These are phyloP conservation scores for Colletes latitarsis DNA, from an alignment of 1,140 invertebrate genomes.

Conservation along the genomic window DNA sequence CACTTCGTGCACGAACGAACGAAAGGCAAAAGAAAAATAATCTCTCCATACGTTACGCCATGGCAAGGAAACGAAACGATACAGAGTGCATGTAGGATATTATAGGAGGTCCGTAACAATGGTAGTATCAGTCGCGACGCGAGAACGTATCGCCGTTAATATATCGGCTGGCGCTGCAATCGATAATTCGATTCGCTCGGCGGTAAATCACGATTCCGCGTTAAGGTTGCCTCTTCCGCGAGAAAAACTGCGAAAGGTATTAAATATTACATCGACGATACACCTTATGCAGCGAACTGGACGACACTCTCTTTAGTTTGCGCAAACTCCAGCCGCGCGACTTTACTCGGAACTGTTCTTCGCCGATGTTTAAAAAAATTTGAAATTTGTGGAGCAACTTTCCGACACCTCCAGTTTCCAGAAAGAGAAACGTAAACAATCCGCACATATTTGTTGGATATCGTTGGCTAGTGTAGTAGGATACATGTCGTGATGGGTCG, in stretches of 20 bases:
- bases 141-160: slow-evolving; percentile 37
- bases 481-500: not conserved
- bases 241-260: slow-evolving; percentile 19
- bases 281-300: not conserved
- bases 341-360: not conserved
- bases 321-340: not conserved
- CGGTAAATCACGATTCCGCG: slow-evolving; percentile 33
- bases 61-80: slow-evolving; percentile 26
- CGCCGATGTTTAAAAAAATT: too few relatives aligned
- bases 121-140: slow-evolving; percentile 12
- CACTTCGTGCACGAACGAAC: not conserved
- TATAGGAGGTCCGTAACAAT: slow-evolving; percentile 35
- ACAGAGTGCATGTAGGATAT: slow-evolving; percentile 26
- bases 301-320: not conserved
- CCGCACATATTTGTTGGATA: too few relatives aligned
- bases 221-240: slow-evolving; percentile 11
- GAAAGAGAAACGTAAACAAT: too few relatives aligned
- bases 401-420: too few relatives aligned
- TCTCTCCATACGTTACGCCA: slow-evolving; percentile 13
- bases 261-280: slow-evolving; percentile 25
- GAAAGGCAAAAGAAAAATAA: slow-evolving; percentile 16
- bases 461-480: too few relatives aligned
- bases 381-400: too few relatives aligned
- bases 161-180: slow-evolving; percentile 13
- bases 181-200: slow-evolving; percentile 35